A percentile compares a stretch with the other conserved stretches of the same genome.
Evolutionary conservation across 1,140 invertebrate species (phyloP).

Genomic region (Trigoniulus corallinus): DNA sequence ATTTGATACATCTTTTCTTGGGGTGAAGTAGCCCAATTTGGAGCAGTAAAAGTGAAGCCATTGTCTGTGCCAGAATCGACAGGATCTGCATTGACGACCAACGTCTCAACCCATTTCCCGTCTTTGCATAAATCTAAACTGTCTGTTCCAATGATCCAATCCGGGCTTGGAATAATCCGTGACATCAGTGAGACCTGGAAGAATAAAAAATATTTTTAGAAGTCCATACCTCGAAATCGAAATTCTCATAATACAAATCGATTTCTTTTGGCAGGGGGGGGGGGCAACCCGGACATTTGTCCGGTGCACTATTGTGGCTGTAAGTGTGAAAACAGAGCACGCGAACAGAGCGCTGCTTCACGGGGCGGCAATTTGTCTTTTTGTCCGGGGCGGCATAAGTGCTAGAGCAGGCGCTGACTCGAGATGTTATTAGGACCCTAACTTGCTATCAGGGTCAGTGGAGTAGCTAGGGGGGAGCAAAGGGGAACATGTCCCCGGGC

Average conservation of each 20-base stretch:
- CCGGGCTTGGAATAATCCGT: conserved; percentile 80
- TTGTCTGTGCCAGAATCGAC: conserved; percentile 94
- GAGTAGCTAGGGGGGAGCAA: no score
- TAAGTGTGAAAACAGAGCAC: no score
- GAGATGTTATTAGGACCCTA: no score
- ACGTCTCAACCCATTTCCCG: conserved; percentile 83
- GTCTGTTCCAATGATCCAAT: conserved; percentile 97
- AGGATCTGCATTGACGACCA: conserved; percentile 83
- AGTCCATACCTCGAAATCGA: neutral
- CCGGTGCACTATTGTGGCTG: no score
- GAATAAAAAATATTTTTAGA: conserved; percentile 5
- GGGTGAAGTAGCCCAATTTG: conserved; percentile 80
- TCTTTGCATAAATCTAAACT: conserved; percentile 81
- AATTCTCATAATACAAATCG: neutral
- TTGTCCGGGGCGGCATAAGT: no score
- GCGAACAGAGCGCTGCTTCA: no score
- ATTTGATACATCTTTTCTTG: conserved; percentile 77
- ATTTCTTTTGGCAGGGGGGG: no score
- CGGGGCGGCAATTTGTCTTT: no score
- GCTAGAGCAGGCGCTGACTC: no score
- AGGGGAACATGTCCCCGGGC: no score
- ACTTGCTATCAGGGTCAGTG: no score
- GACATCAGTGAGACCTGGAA: conserved; percentile 65
- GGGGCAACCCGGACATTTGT: no score
- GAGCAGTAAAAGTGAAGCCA: conserved; percentile 89